Conservation (phyloP, 2,888 invertebrate species). For the Tiliacea aurago region DNA sequence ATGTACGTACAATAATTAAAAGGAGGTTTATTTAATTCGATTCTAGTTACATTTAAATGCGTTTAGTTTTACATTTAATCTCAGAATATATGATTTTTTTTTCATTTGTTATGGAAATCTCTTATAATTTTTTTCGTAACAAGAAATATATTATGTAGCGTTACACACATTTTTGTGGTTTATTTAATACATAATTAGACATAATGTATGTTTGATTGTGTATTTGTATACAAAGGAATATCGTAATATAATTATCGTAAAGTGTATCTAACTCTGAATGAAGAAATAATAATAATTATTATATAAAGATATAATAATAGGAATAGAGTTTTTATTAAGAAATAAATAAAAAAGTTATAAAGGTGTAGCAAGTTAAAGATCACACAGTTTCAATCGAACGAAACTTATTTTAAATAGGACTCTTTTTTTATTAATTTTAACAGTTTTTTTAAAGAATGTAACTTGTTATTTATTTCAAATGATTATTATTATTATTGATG, state of each 20-base stretch:
- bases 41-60: constrained; percentile 81
- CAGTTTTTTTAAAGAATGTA: constrained; percentile 88
- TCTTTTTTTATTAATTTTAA: constrained; percentile 87
- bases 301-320: constrained; percentile 90
- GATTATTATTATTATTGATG: constrained; percentile 89
- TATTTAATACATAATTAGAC: constrained; percentile 73
- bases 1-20: constrained; percentile 89
- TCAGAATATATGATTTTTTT: constrained; percentile 67
- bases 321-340: constrained; percentile 90
- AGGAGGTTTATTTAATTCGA: constrained; percentile 88
- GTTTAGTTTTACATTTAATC: constrained; percentile 76
- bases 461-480: constrained; percentile 91
- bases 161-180: constrained; percentile 69
- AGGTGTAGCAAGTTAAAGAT: constrained; percentile 84
- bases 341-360: constrained; percentile 88
- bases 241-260: constrained; percentile 86
- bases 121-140: constrained; percentile 67
- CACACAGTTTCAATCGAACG: constrained; percentile 85
- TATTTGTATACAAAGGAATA: constrained; percentile 79
- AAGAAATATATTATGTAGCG: constrained; percentile 69
- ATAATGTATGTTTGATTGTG: constrained; percentile 73
- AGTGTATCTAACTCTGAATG: constrained; percentile 88
- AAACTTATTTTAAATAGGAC: constrained; percentile 81
- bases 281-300: constrained; percentile 89
- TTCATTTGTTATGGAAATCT: constrained; percentile 66